phyloP scores from a whole-genome alignment of 2,113 vertebrate genomes.

The Albula goreensis region DNA sequence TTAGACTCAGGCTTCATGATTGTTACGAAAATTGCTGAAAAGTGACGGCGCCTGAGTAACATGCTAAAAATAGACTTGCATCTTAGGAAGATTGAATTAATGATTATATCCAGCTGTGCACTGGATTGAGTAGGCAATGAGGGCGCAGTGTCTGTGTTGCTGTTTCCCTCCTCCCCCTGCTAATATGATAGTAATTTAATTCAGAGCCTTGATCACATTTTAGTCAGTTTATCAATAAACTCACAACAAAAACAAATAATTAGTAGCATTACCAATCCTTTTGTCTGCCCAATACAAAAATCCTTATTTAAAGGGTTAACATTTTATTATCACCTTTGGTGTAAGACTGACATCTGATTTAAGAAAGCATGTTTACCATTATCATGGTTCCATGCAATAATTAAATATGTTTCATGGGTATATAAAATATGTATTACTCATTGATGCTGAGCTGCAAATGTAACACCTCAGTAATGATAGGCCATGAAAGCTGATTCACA shows the following conservation, averaged over 20 bases:
- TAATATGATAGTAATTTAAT: neutral
- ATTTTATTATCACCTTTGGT: neutral
- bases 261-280: neutral
- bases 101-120: constrained; percentile 29
- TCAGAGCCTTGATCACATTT: neutral
- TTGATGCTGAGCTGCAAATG: constrained; percentile 39
- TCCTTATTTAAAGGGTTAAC: neutral
- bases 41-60: constrained; percentile 24
- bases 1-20: constrained; percentile 10
- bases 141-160: neutral
- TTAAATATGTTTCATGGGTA: constrained; percentile 58
- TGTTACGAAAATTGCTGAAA: constrained; percentile 13
- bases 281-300: neutral
- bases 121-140: constrained; percentile 22
- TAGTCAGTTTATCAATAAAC: neutral
- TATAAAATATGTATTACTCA: constrained; percentile 59
- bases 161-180: neutral
- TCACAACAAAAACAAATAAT: neutral
- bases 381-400: constrained; percentile 53
- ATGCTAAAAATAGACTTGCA: constrained; percentile 51
- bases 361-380: neutral
- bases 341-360: neutral
- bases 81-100: constrained; percentile 43
- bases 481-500: neutral
- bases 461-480: neutral